Conservation (phyloP, 1,140 invertebrate species). For the Bombus pascuorum region DNA sequence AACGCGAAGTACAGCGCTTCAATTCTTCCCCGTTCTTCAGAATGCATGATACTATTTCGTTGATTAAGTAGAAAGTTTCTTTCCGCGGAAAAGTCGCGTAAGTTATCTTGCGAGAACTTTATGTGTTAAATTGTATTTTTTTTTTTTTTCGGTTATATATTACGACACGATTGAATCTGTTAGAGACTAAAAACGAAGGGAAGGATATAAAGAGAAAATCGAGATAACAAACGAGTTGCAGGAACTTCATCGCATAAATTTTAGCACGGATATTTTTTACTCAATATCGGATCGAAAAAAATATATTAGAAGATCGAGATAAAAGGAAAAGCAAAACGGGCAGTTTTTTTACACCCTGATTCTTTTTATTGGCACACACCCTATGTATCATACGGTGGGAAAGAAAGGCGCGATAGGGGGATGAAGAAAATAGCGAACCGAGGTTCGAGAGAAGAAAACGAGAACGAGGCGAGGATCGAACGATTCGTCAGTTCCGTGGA, state of each 20-base stretch:
- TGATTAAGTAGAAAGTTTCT: slow-evolving; percentile 6
- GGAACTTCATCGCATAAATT: not conserved
- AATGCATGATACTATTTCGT: not conserved
- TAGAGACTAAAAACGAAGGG: not conserved
- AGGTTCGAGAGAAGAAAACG: not conserved
- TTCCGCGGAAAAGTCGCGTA: not conserved
- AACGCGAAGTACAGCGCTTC: too few relatives aligned
- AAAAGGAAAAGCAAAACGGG: not conserved
- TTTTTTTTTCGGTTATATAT: too few relatives aligned
- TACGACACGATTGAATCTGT: not conserved
- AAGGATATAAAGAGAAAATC: not conserved
- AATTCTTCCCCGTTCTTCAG: not conserved
- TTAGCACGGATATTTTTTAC: not conserved
- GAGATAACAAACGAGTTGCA: not conserved
- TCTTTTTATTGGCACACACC: not conserved
- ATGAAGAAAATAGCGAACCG: not conserved
- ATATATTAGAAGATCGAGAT: not conserved
- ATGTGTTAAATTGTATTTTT: not conserved
- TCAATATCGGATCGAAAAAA: not conserved
- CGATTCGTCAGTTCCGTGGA: slow-evolving; percentile 41
- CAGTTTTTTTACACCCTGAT: too few relatives aligned
- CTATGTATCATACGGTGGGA: not conserved
- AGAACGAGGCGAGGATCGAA: slow-evolving; percentile 15
- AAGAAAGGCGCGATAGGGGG: not conserved
- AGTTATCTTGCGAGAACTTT: not conserved